Evolutionary conservation across 2,113 vertebrate species (phyloP), one percentile per base, ranked within the genome.

Genomic region (Platichthys flesus): DNA sequence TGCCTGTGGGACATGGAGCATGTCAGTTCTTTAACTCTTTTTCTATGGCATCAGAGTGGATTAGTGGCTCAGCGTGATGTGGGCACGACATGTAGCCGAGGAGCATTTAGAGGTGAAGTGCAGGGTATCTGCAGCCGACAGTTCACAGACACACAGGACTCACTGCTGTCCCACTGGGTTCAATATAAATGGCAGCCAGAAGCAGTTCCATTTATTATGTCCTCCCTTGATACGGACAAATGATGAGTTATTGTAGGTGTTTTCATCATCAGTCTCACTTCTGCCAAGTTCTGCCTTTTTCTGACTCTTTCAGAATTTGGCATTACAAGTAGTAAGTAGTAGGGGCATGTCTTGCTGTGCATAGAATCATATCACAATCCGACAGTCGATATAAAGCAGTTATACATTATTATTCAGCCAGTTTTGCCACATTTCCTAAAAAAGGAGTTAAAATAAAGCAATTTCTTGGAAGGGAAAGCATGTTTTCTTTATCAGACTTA

Each of bases 11-110:
- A 76, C 67, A 61, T 10, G 31, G 49, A 66, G 67, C 77, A 51
- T 71, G 78, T 66, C 74, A 37, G 64, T 15, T 2, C 68, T 74
- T 62, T 12, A 79, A 35, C 73, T 81, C 58, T 59, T 67, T 83
- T 81, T 49, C 78, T 42, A 67, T 40, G 71, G 78, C 73, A 79
- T 84, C 79, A 85, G 24, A 59, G 67, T 70, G 81, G 88, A 88
- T 86, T 85, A 82, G 54, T 71, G 82, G 51, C 64, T 71, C 71
- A 9, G 21, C 31, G 70, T 61, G 65, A 81, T 68, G 82, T 40
- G 71, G 59, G 56, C 64, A 37, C 35, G 72, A 65, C 74, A 66
- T 65, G 65, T 9, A 68, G 31, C n/a, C 7, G 1, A 63, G 58
- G 71, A 86, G 80, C 65, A 8, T 68, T 71, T 65, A 37, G 72